Conservation (phyloP, 2,113 vertebrate genomes). For the Vidua chalybeata region DNA sequence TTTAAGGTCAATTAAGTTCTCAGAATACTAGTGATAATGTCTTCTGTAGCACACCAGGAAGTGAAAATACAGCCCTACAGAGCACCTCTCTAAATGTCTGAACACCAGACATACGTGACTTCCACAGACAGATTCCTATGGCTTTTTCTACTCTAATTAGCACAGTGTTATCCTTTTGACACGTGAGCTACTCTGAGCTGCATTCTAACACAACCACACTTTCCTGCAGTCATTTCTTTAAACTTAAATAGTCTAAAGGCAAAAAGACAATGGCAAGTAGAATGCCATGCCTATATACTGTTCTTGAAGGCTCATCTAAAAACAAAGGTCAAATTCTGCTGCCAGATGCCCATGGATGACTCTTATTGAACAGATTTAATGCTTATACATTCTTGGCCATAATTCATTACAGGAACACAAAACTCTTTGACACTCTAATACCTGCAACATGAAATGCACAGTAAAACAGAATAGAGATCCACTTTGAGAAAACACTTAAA, state of each 20-base stretch:
- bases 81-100: neutral
- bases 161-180: neutral
- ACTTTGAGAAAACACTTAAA: neutral
- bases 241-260: neutral
- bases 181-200: neutral
- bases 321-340: slow-evolving; percentile 9
- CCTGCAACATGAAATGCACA: neutral
- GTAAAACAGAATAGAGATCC: neutral
- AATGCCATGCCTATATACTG: neutral
- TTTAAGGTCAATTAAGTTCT: neutral
- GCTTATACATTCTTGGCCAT: neutral
- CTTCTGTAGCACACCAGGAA: neutral
- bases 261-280: neutral
- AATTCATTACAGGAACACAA: neutral
- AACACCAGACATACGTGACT: neutral
- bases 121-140: neutral
- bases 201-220: neutral
- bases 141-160: neutral
- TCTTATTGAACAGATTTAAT: neutral
- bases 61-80: neutral
- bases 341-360: neutral
- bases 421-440: neutral
- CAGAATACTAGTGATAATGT: neutral
- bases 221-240: neutral
- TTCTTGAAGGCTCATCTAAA: slow-evolving; percentile 4